Percentiles rank a stretch among this genome's conserved stretches.
These are phyloP conservation scores for Mylabris sibirica DNA, from an alignment of 2,888 invertebrate genomes.

Conservation along the genomic window DNA sequence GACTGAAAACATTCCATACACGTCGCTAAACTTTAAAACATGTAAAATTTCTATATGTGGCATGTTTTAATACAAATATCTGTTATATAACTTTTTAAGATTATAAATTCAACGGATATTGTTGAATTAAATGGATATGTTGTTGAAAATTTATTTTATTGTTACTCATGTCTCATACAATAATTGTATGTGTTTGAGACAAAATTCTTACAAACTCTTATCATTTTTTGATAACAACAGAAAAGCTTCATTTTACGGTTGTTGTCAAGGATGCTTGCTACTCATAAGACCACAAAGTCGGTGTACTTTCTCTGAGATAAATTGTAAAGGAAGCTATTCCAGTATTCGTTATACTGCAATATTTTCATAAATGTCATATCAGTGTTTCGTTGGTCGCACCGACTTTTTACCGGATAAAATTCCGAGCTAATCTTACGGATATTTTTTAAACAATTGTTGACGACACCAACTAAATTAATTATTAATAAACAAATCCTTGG, in stretches of 20 bases:
- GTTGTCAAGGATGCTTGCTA: neutral
- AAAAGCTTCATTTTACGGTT: constrained; percentile 15
- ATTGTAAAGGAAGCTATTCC: constrained; percentile 8
- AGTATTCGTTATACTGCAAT: constrained; percentile 14
- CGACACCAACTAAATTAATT: too few relatives aligned
- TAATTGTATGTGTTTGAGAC: neutral
- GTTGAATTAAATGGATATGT: neutral
- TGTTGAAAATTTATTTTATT: constrained; percentile 8
- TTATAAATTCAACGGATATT: constrained; percentile 12
- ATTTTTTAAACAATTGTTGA: too few relatives aligned
- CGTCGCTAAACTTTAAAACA: constrained; percentile 9
- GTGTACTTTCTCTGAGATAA: constrained; percentile 11
- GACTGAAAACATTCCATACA: neutral
- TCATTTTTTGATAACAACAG: neutral
- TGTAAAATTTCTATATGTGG: neutral
- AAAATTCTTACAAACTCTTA: neutral
- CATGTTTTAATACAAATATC: constrained; percentile 9
- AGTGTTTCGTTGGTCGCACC: neutral
- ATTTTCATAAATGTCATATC: constrained; percentile 2
- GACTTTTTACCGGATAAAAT: neutral
- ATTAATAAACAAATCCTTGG: too few relatives aligned
- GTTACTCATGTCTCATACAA: neutral
- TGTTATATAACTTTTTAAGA: neutral
- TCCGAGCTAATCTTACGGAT: neutral
- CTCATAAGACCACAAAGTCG: constrained; percentile 9